Base-by-base conservation (phyloP, 2,797 vertebrate genomes). In the Anolis apletophallus region DNA sequence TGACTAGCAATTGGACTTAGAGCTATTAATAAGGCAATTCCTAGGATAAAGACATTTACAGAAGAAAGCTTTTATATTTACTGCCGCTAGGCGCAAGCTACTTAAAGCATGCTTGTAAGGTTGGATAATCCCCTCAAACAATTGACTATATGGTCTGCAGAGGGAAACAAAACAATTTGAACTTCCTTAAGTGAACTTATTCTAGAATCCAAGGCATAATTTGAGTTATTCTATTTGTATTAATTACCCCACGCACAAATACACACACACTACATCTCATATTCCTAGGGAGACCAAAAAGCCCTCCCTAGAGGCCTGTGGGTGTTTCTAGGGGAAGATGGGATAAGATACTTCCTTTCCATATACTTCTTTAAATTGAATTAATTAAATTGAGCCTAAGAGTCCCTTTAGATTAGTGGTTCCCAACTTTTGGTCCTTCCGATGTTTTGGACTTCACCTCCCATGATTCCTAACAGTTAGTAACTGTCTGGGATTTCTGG, bases 11-110 rank as follows among this genome's bases (percentile, higher is more conserved):
- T 23, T 61, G 21, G 21, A 61, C 12, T 61, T 23, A 61, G 23
- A 23, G n/a, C 54, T 78, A 57, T 61, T 40, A 8, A 78, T 57
- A 78, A 57, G 16, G n/a, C 32, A 55, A n/a, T n/a, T 76, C 50
- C n/a, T 77, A 19, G 9, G 17, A 55, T n/a, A 13, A 55, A 36
- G 29, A 50, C 16, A n/a, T 19, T 29, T 36, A 67, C 54, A 12
- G 26, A 54, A 59, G 32, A 54, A 40, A 2, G 32, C 21, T 74
- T 46, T 34, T 57, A n/a, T 14, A n/a, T 59, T 67, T 61, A 21
- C 14, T 54, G 6, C 4, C 2, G 36, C 61, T 9, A n/a, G 14
- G 6, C 4, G 7, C 1, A n/a, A 12, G 2, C 1, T 8, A n/a
- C 12, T 1, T 21, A 64, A 54, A 52, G 61, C 6, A 1, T 64